Evolutionary conservation across 2,888 invertebrate species (phyloP).

Genomic region (Anthrax anthrax): DNA sequence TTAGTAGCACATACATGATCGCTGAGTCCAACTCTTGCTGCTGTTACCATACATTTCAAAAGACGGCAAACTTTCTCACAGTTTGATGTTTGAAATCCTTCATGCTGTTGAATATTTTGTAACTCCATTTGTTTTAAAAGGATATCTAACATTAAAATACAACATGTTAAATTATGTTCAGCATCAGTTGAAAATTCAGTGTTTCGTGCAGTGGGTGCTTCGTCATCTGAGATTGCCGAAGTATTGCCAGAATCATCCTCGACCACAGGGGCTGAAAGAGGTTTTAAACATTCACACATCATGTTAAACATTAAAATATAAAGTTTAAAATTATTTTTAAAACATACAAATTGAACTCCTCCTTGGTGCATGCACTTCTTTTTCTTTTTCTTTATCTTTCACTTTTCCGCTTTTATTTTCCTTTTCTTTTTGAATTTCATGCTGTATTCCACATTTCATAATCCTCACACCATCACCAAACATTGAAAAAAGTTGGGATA

Average conservation of each 20-base stretch:
- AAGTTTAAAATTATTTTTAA: background rate
- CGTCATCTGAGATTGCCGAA: slow-evolving; percentile 55
- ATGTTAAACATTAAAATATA: background rate
- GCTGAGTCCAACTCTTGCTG: slow-evolving; percentile 52
- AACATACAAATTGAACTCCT: slow-evolving; percentile 43
- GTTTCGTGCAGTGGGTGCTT: slow-evolving; percentile 43
- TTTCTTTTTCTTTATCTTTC: slow-evolving; percentile 28
- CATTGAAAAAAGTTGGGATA: slow-evolving; percentile 74
- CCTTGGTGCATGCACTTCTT: slow-evolving; percentile 31
- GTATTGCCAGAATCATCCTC: slow-evolving; percentile 55
- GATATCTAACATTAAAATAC: slow-evolving; percentile 91
- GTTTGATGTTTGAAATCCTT: slow-evolving; percentile 59
- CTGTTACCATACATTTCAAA: slow-evolving; percentile 59
- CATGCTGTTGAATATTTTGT: slow-evolving; percentile 68
- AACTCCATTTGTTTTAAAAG: slow-evolving; percentile 87
- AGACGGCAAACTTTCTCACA: slow-evolving; percentile 61
- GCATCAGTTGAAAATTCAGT: slow-evolving; percentile 56
- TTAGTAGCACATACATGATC: slow-evolving; percentile 44
- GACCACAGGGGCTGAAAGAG: slow-evolving; percentile 51
- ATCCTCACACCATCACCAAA: slow-evolving; percentile 76
- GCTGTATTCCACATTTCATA: slow-evolving; percentile 43
- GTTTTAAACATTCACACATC: background rate
- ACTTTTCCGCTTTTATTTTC: slow-evolving; percentile 26
- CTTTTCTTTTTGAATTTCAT: slow-evolving; percentile 33
- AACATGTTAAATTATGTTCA: slow-evolving; percentile 78